These are phyloP conservation scores for Caranx melampygus DNA, from an alignment of 2,113 vertebrate species.

Conservation along the genomic window DNA sequence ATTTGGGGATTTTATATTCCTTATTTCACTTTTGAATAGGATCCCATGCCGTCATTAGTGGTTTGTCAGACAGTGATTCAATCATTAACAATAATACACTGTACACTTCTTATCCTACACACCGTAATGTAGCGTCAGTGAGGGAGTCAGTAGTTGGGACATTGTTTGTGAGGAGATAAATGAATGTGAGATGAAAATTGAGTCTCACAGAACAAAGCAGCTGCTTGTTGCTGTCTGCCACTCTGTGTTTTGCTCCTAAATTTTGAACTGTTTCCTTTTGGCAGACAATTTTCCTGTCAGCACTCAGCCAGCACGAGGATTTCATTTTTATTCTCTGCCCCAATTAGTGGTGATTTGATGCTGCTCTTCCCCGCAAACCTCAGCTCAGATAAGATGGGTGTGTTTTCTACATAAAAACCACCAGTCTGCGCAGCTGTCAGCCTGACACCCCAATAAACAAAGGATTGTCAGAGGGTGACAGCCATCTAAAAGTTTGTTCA, in stretches of 20 bases:
- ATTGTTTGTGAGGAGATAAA: neutral
- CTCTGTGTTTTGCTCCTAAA: neutral
- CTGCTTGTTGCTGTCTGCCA: neutral
- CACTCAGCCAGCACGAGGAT: neutral
- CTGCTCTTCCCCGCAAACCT: neutral
- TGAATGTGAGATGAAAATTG: neutral
- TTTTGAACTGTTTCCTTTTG: neutral
- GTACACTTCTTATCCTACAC: too few species aligned
- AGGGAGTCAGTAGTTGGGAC: neutral
- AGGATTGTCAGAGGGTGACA: conserved; percentile 17
- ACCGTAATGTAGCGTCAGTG: neutral
- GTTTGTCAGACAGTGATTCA: too few species aligned
- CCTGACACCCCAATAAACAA: conserved; percentile 17
- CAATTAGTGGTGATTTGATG: conserved; percentile 7
- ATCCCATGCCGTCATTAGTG: too few species aligned
- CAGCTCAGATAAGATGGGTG: neutral
- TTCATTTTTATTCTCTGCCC: neutral
- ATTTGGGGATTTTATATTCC: too few species aligned
- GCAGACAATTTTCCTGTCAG: neutral
- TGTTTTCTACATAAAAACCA: conserved; percentile 4
- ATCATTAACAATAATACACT: too few species aligned
- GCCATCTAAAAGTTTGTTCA: conserved; percentile 29
- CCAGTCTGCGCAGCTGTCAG: neutral
- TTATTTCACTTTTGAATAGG: too few species aligned
- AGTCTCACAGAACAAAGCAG: neutral